A percentile compares a stretch with the other conserved stretches of the same genome.
Evolutionary conservation across 1,140 invertebrate genomes (phyloP).

Genomic region (Drosophila ohnishii): DNA sequence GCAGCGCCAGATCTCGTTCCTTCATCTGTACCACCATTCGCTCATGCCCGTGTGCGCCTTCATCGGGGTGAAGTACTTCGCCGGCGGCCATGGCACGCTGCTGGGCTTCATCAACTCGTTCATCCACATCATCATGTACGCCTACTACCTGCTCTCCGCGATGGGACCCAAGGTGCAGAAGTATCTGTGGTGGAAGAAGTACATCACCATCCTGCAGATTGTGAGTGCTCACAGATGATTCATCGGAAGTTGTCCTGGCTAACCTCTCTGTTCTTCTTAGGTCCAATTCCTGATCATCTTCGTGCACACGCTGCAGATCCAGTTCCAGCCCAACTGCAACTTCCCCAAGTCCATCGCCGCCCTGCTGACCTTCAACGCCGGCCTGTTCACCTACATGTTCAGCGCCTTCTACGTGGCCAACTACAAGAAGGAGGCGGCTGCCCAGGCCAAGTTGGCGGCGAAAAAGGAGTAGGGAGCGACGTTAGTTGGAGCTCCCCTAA

Average conservation of each 20-base stretch:
- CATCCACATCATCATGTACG: conserved; percentile 92
- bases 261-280: conserved; percentile 82
- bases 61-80: conserved; percentile 92
- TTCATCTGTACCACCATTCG: conserved; percentile 90
- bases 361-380: conserved; percentile 89
- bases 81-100: conserved; percentile 91
- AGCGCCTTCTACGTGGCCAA: conserved; percentile 91
- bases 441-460: conserved; percentile 56
- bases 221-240: conserved; percentile 83
- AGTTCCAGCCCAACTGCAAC: conserved; percentile 86
- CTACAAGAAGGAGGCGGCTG: conserved; percentile 85
- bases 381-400: conserved; percentile 93
- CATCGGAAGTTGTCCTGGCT: background rate
- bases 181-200: conserved; percentile 96
- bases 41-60: conserved; percentile 90
- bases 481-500: conserved; percentile 46
- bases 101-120: conserved; percentile 93
- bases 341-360: conserved; percentile 88
- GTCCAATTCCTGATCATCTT: conserved; percentile 92
- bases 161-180: conserved; percentile 92
- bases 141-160: conserved; percentile 92
- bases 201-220: conserved; percentile 93
- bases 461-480: conserved; percentile 57
- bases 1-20: conserved; percentile 88
- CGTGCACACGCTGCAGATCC: conserved; percentile 86